Base-by-base conservation (phyloP, 2,888 invertebrate species). In the Chloromyia formosa region DNA sequence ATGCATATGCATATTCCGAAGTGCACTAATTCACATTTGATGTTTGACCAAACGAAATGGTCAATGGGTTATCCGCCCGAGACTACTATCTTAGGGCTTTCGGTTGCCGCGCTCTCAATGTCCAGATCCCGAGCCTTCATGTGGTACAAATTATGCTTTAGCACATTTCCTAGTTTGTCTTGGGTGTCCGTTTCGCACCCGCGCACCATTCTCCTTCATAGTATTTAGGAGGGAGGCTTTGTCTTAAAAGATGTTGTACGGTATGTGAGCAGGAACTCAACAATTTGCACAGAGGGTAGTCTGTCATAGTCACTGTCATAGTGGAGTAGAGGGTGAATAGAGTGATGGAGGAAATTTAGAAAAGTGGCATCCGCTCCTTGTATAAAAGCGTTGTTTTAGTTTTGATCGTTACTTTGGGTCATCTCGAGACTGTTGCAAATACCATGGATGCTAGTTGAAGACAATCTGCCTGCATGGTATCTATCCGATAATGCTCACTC, bases 11-110 rank as follows among this genome's bases (percentile, higher is more conserved):
- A 83, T 66, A 66, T 66, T 66, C 81, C 78, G 77, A 78, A 79
- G 78, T 79, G 78, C 80, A 80, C 80, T 80, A 80, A 80, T 80
- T 80, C 80, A 80, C 80, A 80, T 80, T 80, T 80, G 80, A 80
- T 80, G 80, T 80, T 80, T 78, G 75, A 75, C 78, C 78, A 79
- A 79, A 80, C 79, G 78, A 78, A 80, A 77, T 80, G 80, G 80
- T 80, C 80, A 80, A 80, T 79, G 79, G 80, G 80, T 77, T 77
- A 77, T 77, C 77, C 75, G 64, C 40, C n/a, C 56, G 71, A 56
- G 10, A 56, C 56, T 35, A 20, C 58, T 71, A 71, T 71, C 71
- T 71, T 18, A 22, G 16, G 56, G 56, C 58, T 71, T 35, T 56
- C 49, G 16, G 66, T 16, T 66, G 66, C 66, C 66, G 71, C 66